Evolutionary conservation across 1,140 invertebrate genomes (phyloP).

Genomic region (Aphis craccivora): DNA sequence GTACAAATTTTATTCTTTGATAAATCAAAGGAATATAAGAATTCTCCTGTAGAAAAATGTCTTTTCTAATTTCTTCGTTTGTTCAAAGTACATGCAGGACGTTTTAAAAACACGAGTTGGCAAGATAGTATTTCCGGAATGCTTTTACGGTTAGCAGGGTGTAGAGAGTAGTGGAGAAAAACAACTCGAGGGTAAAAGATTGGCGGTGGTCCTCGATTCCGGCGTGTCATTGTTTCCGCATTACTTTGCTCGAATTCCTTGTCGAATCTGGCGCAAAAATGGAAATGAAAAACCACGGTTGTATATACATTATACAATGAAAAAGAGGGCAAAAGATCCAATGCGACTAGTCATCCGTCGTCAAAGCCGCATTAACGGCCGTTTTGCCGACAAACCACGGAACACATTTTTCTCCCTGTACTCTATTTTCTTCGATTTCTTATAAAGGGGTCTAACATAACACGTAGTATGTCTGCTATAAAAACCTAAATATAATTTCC

Average conservation of each 20-base stretch:
- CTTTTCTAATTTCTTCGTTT: constrained; percentile 28
- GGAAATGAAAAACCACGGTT: constrained; percentile 50
- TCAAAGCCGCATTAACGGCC: constrained; percentile 53
- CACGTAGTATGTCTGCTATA: not conserved
- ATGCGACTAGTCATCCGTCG: constrained; percentile 55
- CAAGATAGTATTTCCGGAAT: constrained; percentile 50
- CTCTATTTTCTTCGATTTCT: not conserved
- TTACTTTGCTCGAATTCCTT: constrained; percentile 49
- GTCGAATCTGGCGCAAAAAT: constrained; percentile 55
- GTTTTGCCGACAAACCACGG: constrained; percentile 50
- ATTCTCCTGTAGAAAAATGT: constrained; percentile 24
- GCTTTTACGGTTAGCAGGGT: not conserved
- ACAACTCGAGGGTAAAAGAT: constrained; percentile 12
- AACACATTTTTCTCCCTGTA: constrained; percentile 27
- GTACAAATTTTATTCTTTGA: not conserved
- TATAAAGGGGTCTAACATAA: not conserved
- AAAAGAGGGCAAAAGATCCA: constrained; percentile 42
- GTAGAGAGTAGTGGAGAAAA: not conserved
- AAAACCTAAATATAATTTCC: constrained; percentile 4
- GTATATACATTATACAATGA: constrained; percentile 29
- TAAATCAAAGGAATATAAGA: not conserved
- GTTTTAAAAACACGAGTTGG: constrained; percentile 34
- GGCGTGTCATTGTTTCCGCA: constrained; percentile 57
- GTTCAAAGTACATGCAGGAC: constrained; percentile 14
- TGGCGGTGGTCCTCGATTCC: constrained; percentile 49